Evolutionary conservation across 2,113 vertebrate genomes (phyloP).

Genomic region (Oryzias curvinotus): DNA sequence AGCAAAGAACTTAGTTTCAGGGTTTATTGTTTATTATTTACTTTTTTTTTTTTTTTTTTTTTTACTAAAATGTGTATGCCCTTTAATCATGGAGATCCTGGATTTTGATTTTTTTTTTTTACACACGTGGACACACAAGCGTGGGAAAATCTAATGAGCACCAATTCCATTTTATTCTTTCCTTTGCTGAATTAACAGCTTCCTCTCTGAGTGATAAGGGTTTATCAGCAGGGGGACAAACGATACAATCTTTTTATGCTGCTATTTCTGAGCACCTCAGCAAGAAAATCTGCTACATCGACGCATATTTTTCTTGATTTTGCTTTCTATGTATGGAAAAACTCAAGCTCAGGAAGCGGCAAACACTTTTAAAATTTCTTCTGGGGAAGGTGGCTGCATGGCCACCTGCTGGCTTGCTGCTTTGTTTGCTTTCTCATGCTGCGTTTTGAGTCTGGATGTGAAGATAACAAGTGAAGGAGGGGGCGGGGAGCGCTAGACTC

Average conservation of each 20-base stretch:
- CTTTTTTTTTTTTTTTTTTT: too few species aligned
- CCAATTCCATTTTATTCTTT: constrained; percentile 28
- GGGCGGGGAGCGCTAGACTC: too few species aligned
- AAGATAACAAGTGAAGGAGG: constrained; percentile 4
- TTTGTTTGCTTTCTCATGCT: constrained; percentile 39
- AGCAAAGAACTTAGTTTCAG: too few species aligned
- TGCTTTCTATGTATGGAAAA: constrained; percentile 16
- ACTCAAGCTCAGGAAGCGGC: constrained; percentile 27
- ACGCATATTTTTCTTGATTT: constrained; percentile 29
- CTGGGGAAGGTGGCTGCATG: constrained; percentile 14
- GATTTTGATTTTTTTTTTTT: constrained; percentile 4
- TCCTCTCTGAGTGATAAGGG: constrained; percentile 28
- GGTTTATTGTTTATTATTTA: too few species aligned
- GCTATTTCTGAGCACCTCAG: constrained; percentile 48
- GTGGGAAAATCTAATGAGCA: constrained; percentile 37
- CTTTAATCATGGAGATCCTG: constrained; percentile 1
- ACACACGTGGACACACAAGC: constrained; percentile 6
- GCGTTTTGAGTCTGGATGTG: constrained; percentile 20
- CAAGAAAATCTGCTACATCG: constrained; percentile 50
- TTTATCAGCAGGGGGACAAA: constrained; percentile 48
- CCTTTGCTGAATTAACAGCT: constrained; percentile 27
- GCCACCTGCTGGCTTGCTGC: constrained; percentile 21
- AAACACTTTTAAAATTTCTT: constrained; percentile 9
- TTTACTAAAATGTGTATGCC: background rate
- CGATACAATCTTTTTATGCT: constrained; percentile 30